Evolutionary conservation across 2,888 invertebrate species (phyloP).

Genomic region (Lymantria dispar): DNA sequence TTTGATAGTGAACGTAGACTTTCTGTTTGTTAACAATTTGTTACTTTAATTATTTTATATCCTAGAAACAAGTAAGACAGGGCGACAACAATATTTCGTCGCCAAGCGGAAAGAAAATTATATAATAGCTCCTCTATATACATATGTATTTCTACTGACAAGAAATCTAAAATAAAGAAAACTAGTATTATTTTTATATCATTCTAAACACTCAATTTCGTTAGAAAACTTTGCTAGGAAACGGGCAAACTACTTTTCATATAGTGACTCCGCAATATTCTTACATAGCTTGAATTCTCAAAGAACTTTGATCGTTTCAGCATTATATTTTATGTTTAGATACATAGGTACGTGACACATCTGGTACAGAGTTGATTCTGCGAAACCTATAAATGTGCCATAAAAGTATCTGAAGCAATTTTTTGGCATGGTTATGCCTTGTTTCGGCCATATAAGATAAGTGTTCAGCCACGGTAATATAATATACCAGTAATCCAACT

Average conservation of each 20-base stretch:
- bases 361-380: conserved; percentile 22
- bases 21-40: too few species aligned
- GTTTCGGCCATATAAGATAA: conserved; percentile 1
- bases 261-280: conserved; percentile 12
- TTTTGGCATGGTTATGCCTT: conserved; percentile 12
- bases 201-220: neutral
- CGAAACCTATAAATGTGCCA: conserved; percentile 21
- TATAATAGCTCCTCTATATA: too few species aligned
- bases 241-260: conserved; percentile 4
- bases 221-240: neutral
- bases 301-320: conserved; percentile 18
- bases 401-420: conserved; percentile 20
- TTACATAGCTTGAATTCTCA: conserved; percentile 19
- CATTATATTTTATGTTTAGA: conserved; percentile 36
- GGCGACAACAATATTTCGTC: too few species aligned
- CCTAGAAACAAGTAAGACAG: too few species aligned
- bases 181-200: too few species aligned
- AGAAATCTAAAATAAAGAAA: too few species aligned
- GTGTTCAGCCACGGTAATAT: too few species aligned
- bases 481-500: too few species aligned
- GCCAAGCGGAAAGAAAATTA: too few species aligned
- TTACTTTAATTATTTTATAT: too few species aligned
- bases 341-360: conserved; percentile 30
- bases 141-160: too few species aligned
- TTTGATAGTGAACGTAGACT: too few species aligned